phyloP scores from a whole-genome alignment of 2,797 vertebrate genomes.

The Sitta carolinensis region DNA sequence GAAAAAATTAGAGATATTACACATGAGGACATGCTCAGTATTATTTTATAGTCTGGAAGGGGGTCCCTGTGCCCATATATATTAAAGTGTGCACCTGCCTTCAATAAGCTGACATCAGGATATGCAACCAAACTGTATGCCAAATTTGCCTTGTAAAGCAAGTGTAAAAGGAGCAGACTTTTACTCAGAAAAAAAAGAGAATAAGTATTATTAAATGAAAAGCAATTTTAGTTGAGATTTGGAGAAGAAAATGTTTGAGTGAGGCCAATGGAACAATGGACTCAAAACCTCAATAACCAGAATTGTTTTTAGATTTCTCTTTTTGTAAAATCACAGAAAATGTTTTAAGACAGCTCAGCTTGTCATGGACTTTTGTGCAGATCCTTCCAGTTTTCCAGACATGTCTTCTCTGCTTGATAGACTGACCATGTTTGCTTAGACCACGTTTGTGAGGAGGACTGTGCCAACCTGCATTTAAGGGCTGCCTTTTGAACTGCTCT shows the following conservation, averaged over 20 bases:
- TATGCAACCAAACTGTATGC: conserved; percentile 51
- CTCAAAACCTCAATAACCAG: neutral
- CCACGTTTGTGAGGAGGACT: neutral
- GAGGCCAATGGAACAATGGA: conserved; percentile 26
- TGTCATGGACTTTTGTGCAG: neutral
- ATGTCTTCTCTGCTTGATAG: neutral
- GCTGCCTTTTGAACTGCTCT: neutral
- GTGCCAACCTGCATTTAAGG: neutral
- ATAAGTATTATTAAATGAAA: conserved; percentile 17
- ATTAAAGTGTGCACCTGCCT: conserved; percentile 77
- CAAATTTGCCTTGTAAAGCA: conserved; percentile 75
- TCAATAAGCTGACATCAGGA: conserved; percentile 71
- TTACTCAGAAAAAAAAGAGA: conserved; percentile 14
- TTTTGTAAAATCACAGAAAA: neutral
- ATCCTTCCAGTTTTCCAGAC: neutral
- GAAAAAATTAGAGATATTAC: conserved; percentile 58
- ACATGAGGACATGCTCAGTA: conserved; percentile 61
- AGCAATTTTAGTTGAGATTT: conserved; percentile 37
- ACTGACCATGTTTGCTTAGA: neutral
- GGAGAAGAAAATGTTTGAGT: conserved; percentile 41
- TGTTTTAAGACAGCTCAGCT: neutral
- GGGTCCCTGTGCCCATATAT: conserved; percentile 71
- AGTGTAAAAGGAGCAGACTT: conserved; percentile 66
- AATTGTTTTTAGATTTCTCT: neutral
- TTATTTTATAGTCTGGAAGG: conserved; percentile 74